Base-by-base conservation (phyloP, 2,797 vertebrate species). In the Chanos chanos region DNA sequence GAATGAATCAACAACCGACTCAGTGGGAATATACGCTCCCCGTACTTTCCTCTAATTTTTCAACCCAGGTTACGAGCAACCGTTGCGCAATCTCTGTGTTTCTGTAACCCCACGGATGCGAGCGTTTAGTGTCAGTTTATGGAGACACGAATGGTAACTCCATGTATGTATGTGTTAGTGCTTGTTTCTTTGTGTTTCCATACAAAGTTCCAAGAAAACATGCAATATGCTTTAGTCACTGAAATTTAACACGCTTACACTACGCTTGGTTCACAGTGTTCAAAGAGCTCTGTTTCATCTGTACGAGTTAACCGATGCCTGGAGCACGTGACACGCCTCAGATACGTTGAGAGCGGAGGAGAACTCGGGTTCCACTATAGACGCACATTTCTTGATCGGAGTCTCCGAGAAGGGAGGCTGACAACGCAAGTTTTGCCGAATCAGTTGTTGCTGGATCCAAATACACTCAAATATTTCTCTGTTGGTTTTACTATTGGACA, bases 311-410 rank as follows among this genome's bases (percentile, higher is more conserved):
- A 62, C 64, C 51, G 66, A 73, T 67, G 64, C 66, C 60, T 22
- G 55, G 55, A 67, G 65, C 79, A 78, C 73, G 72, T 77, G 77
- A 77, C 77, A 66, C 66, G 53, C 48, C 65, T 54, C 61, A 66
- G 65, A 52, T 64, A 71, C 68, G 45, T 66, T 34, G 51, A 37
- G 64, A 66, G 59, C 61, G 47, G 68, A 60, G 72, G 69, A 34
- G 12, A 71, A 68, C 59, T 77, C 57, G 56, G 49, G 57, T 70
- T 73, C 71, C 70, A 45, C 30, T 58, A 64, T 69, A 66, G 68
- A 61, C 73, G 56, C 69, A 37, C 68, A 67, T 60, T 59, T 69
- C 66, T 69, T 54, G 24, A 37, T 54, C 63, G 41, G 64, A 55
- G 56, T 61, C 67, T 59, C 68, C 57, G 62, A 70, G 68, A 53